Evolutionary conservation across 2,888 invertebrate genomes (phyloP).

Genomic region (Nysson spinosus): DNA sequence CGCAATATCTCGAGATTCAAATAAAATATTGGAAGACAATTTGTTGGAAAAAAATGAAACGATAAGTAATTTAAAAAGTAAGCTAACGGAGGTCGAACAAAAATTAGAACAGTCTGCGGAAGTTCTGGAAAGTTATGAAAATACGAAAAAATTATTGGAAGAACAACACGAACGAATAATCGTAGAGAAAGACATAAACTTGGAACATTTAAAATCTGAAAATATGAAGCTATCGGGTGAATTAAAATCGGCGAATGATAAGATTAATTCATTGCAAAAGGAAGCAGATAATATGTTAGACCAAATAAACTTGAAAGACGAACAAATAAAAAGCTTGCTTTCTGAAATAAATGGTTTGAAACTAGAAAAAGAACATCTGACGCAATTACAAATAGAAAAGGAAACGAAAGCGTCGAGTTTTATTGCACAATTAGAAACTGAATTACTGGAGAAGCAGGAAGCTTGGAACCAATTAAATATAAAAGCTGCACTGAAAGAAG

Average conservation of each 20-base stretch:
- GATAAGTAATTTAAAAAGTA: conserved; percentile 24
- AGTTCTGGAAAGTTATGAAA: conserved; percentile 8
- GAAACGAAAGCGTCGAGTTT: conserved; percentile 7
- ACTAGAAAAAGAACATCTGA: conserved; percentile 34
- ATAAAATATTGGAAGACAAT: conserved; percentile 25
- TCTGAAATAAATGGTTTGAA: conserved; percentile 34
- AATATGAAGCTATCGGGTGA: conserved; percentile 28
- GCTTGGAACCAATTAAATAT: conserved; percentile 29
- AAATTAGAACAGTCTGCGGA: conserved; percentile 29
- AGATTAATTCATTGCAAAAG: conserved; percentile 23
- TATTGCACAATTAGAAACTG: conserved; percentile 18
- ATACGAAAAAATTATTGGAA: conserved; percentile 15
- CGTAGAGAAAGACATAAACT: conserved; percentile 2
- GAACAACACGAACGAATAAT: conserved; percentile 8
- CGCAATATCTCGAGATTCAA: conserved; percentile 8
- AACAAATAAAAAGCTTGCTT: conserved; percentile 23
- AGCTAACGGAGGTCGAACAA: conserved; percentile 24
- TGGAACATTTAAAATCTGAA: conserved; percentile 25
- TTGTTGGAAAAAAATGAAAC: conserved; percentile 21
- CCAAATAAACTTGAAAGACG: conserved; percentile 36
- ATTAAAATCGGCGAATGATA: conserved; percentile 24
- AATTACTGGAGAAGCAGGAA: conserved; percentile 16
- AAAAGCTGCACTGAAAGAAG: conserved; percentile 56
- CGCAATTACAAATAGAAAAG: conserved; percentile 6
- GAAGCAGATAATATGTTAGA: conserved; percentile 24